phyloP scores from a whole-genome alignment of 2,888 invertebrate genomes.

The Cheilosia variabilis region DNA sequence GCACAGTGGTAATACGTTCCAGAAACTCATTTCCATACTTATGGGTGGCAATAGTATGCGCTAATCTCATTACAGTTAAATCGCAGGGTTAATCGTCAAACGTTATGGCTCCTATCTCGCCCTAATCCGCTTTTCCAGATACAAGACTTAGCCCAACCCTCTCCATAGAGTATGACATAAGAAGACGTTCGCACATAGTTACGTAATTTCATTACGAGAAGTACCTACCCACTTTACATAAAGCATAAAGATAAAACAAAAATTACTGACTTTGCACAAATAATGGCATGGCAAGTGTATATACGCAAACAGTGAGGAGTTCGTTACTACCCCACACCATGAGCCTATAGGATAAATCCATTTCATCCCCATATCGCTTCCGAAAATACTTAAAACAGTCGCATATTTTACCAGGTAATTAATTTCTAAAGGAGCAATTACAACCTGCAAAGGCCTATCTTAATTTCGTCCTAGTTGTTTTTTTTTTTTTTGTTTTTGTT shows the following conservation, averaged over 20 bases:
- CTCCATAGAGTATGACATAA: background rate
- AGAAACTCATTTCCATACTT: too few species aligned
- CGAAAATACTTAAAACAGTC: slow-evolving; percentile 51
- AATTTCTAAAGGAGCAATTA: slow-evolving; percentile 74
- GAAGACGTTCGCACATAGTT: slow-evolving; percentile 46
- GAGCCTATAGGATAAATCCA: slow-evolving; percentile 32
- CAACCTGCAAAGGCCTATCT: slow-evolving; percentile 68
- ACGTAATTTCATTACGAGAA: slow-evolving; percentile 37
- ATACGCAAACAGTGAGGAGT: slow-evolving; percentile 11
- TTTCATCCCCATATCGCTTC: slow-evolving; percentile 10
- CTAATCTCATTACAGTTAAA: too few species aligned
- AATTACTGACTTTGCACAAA: slow-evolving; percentile 34
- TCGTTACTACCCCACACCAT: slow-evolving; percentile 17
- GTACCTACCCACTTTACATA: slow-evolving; percentile 34
- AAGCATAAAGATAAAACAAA: slow-evolving; percentile 32
- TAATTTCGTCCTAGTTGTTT: slow-evolving; percentile 40
- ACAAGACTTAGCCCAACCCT: background rate
- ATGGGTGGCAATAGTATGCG: too few species aligned
- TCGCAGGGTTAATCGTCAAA: too few species aligned
- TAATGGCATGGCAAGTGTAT: slow-evolving; percentile 18
- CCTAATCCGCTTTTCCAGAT: too few species aligned
- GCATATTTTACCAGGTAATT: slow-evolving; percentile 74
- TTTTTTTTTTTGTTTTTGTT: slow-evolving; percentile 16
- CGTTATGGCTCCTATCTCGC: too few species aligned
- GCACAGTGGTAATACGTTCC: too few species aligned